phyloP scores from a whole-genome alignment of 2,113 vertebrate species.

The Anser cygnoides region DNA sequence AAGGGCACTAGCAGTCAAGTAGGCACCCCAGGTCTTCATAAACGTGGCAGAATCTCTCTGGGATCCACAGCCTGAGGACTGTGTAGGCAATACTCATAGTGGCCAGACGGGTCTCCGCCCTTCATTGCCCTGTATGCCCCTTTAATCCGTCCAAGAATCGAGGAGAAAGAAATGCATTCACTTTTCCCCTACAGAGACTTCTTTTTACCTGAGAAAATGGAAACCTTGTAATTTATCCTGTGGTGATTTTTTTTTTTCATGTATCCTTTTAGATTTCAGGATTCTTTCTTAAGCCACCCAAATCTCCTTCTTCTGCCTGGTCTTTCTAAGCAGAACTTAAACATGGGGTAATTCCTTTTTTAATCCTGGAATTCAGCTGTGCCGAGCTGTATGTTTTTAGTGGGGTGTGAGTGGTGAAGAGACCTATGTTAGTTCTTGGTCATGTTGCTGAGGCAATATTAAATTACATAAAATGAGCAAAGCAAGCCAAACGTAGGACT shows the following conservation, averaged over 20 bases:
- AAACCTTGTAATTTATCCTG: neutral
- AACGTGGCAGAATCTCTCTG: neutral
- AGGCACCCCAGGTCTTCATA: conserved; percentile 6
- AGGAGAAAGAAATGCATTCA: neutral
- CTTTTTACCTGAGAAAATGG: neutral
- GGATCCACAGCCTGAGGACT: neutral
- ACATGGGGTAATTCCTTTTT: neutral
- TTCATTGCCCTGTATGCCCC: neutral
- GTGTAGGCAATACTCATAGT: neutral
- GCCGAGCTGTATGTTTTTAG: neutral
- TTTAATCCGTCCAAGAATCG: neutral
- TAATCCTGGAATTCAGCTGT: neutral
- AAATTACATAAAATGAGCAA: neutral
- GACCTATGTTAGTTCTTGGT: neutral
- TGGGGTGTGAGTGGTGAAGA: neutral
- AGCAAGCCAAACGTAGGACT: neutral
- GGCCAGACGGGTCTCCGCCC: neutral
- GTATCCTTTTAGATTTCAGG: neutral
- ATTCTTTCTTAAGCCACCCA: neutral
- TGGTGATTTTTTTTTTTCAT: neutral
- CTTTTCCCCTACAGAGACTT: neutral
- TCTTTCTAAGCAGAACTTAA: neutral
- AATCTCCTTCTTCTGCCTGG: neutral
- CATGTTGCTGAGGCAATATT: neutral
- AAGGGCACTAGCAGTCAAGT: neutral